A percentile compares a stretch with the other conserved stretches of the same genome.
Conservation (phyloP, 2,113 vertebrate species). For the Zosterops hypoxanthus region DNA sequence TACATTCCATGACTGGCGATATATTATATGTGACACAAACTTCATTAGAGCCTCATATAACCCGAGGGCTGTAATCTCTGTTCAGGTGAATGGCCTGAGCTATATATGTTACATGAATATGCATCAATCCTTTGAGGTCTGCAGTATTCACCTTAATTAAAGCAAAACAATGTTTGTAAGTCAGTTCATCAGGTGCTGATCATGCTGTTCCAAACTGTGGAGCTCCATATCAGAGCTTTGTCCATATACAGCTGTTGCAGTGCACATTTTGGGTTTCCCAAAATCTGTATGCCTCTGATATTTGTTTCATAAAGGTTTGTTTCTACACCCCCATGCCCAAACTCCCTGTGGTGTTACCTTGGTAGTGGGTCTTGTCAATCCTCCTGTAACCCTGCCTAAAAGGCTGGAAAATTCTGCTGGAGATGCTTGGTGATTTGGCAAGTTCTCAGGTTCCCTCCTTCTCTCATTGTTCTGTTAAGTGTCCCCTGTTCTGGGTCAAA, state of each 20-base stretch:
- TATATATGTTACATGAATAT: neutral
- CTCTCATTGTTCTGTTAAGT: too few relatives aligned
- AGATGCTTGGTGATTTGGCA: too few relatives aligned
- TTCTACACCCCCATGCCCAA: too few relatives aligned
- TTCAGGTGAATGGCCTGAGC: neutral
- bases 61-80: neutral
- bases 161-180: neutral
- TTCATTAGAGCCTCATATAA: neutral
- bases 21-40: neutral
- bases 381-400: too few relatives aligned
- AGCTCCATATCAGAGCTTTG: neutral
- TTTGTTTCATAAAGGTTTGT: too few relatives aligned
- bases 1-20: neutral
- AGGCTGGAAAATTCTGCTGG: too few relatives aligned
- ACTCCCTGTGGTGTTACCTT: too few relatives aligned
- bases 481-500: too few relatives aligned
- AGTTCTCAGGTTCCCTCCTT: too few relatives aligned
- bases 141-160: neutral
- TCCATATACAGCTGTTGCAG: neutral
- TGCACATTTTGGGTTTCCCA: too few relatives aligned
- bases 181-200: neutral
- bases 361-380: too few relatives aligned
- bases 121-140: neutral
- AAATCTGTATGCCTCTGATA: too few relatives aligned
- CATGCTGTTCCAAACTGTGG: neutral